Evolutionary conservation across 2,113 vertebrate species (phyloP).

Genomic region (Dolichallabes microphthalmus): DNA sequence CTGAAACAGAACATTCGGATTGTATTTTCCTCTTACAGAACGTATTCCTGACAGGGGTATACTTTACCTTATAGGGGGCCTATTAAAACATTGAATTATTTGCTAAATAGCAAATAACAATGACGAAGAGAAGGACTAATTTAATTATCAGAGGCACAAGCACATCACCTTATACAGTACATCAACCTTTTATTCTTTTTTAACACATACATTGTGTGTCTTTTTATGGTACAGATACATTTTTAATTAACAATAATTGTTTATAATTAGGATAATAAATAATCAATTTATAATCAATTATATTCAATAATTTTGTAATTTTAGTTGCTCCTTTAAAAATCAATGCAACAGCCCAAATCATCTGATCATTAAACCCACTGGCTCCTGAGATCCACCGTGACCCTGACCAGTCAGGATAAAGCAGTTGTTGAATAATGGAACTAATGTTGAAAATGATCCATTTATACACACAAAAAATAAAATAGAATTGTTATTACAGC

Average conservation of each 20-base stretch:
- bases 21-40: neutral
- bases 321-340: neutral
- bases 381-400: neutral
- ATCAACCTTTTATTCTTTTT: neutral
- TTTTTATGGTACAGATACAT: neutral
- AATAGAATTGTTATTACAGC: slow-evolving; percentile 2
- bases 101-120: neutral
- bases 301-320: neutral
- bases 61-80: neutral
- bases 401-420: neutral
- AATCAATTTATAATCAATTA: neutral
- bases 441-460: neutral
- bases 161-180: neutral
- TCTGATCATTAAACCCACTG: neutral
- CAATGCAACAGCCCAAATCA: neutral
- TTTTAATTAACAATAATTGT: neutral
- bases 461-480: slow-evolving; percentile 16
- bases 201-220: too few species aligned
- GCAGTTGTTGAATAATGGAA: neutral
- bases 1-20: neutral
- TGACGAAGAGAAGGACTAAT: neutral
- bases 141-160: neutral
- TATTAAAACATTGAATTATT: too few species aligned
- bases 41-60: neutral
- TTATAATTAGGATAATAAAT: too few species aligned